Percentiles rank a stretch among this genome's conserved stretches.
Conservation (phyloP, 1,140 invertebrate genomes). For the Leguminivora glycinivorella region DNA sequence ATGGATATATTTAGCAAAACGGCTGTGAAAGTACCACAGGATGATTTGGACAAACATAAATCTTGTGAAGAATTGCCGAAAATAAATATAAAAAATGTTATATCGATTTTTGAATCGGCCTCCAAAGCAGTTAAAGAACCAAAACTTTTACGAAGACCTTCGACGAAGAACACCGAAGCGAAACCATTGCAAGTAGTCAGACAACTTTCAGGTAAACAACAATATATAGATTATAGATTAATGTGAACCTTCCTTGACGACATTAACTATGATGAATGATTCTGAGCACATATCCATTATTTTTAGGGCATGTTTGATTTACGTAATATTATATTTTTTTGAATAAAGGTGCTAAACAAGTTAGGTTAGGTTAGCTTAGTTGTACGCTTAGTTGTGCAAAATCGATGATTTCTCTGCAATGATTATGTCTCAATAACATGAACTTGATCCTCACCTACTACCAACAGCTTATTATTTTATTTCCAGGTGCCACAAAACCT, state of each 20-base stretch:
- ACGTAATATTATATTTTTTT: no score
- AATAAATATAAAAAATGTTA: constrained; percentile 68
- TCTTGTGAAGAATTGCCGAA: constrained; percentile 71
- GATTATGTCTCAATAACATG: no score
- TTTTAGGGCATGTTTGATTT: no score
- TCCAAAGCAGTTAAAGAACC: constrained; percentile 49
- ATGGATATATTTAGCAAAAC: constrained; percentile 72
- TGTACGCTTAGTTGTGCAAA: no score
- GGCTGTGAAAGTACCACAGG: constrained; percentile 39
- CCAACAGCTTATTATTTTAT: not conserved
- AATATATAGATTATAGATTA: constrained; percentile 3
- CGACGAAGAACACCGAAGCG: not conserved
- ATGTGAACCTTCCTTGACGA: no score
- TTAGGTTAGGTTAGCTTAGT: no score
- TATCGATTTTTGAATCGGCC: constrained; percentile 66
- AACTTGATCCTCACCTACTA: no score
- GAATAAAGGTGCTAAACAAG: no score
- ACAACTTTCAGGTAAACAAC: constrained; percentile 49
- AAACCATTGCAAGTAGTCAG: constrained; percentile 38
- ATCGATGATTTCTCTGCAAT: no score
- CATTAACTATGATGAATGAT: no score
- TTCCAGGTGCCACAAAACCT: constrained; percentile 36
- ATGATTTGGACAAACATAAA: constrained; percentile 64
- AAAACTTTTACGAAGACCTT: constrained; percentile 30
- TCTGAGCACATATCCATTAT: no score